These are phyloP conservation scores for Notarius quadriscutis DNA, from an alignment of 2,113 vertebrate species.

Conservation along the genomic window DNA sequence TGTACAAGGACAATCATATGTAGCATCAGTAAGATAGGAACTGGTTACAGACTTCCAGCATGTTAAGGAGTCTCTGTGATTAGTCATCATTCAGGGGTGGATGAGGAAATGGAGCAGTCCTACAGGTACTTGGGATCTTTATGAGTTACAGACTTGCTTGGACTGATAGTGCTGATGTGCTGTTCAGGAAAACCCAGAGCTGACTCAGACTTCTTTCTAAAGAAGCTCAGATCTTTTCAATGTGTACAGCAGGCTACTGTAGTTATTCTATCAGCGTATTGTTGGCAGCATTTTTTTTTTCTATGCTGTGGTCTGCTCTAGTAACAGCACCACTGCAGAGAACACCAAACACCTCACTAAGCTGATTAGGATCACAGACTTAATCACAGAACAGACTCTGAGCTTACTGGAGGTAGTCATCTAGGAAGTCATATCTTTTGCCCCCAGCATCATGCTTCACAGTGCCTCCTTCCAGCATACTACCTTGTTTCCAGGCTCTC, in stretches of 20 bases:
- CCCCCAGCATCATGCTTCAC: background rate
- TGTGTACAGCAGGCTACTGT: background rate
- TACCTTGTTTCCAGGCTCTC: background rate
- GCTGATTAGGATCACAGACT: conserved; percentile 1
- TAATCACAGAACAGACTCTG: background rate
- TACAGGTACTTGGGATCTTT: background rate
- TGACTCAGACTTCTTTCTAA: background rate
- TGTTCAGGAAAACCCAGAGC: background rate
- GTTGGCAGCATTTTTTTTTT: background rate
- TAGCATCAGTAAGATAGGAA: background rate
- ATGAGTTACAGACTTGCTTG: background rate
- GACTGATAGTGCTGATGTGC: background rate
- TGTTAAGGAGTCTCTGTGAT: background rate
- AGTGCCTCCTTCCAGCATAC: background rate
- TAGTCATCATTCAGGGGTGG: background rate
- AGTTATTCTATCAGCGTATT: background rate
- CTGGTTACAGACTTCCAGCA: background rate
- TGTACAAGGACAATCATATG: background rate
- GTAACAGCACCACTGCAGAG: background rate
- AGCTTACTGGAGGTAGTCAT: background rate
- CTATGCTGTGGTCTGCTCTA: background rate
- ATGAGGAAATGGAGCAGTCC: background rate
- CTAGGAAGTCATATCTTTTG: background rate
- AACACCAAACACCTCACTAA: background rate
- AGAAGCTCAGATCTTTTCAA: background rate